Conservation (phyloP, 1,140 invertebrate genomes). For the Sminthurides bifidus region DNA sequence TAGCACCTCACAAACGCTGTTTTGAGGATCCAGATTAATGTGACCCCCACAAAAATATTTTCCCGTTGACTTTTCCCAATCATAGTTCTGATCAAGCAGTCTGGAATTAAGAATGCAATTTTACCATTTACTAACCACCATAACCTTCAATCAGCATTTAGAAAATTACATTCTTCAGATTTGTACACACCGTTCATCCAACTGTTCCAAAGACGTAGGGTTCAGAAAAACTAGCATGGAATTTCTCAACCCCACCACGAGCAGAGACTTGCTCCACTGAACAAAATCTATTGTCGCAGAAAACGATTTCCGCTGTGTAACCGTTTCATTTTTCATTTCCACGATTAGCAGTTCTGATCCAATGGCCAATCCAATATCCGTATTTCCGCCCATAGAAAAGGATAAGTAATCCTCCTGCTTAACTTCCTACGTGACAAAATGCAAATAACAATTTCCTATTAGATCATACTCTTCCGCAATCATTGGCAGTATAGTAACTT, state of each 20-base stretch:
- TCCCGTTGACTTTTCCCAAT: background rate
- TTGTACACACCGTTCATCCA: slow-evolving; percentile 5
- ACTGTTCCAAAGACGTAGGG: slow-evolving; percentile 7
- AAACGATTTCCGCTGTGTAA: background rate
- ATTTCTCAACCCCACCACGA: slow-evolving; percentile 18
- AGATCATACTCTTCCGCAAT: background rate
- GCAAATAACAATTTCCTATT: background rate
- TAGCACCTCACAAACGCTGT: background rate
- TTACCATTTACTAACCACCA: background rate
- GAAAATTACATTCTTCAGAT: background rate
- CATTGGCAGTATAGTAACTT: too few relatives aligned
- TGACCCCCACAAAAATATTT: slow-evolving; percentile 10
- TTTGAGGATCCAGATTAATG: background rate
- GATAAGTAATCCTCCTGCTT: background rate
- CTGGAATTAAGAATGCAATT: background rate
- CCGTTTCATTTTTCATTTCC: background rate
- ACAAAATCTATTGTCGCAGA: slow-evolving; percentile 21
- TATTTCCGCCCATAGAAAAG: background rate
- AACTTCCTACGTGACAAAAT: background rate
- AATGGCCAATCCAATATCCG: background rate
- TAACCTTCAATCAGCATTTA: background rate
- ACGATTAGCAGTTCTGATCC: slow-evolving; percentile 1
- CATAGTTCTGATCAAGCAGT: background rate
- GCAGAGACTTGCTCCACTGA: slow-evolving; percentile 20
- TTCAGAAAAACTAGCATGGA: slow-evolving; percentile 23